Base-by-base conservation (phyloP, 2,888 invertebrate species). In the Nomada fabriciana region DNA sequence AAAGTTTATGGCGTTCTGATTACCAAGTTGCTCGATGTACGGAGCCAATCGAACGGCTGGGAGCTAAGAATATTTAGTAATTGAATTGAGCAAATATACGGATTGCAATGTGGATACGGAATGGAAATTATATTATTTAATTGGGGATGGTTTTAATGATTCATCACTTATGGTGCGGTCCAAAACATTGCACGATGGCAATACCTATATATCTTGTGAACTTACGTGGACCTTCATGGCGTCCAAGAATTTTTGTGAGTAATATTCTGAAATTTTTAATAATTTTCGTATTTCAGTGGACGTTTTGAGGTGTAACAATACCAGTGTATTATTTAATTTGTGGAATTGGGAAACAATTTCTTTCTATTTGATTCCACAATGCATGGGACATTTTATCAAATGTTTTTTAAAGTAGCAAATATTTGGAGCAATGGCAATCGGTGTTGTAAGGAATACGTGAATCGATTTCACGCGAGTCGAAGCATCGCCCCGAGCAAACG, bases 401-500 rank as follows among this genome's bases (percentile, higher is more conserved):
- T 13, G n/a, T 74, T 55, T 47, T 47, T 36, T 25, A 4, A 69
- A 29, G 25, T 53, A 72, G 20, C 23, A 59, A 77, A 73, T 64
- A 61, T 74, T 72, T 59, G 42, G 64, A 75, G 65, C 65, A 57
- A 50, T 63, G 68, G 76, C 65, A 77, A 80, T 89, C 74, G 84
- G 68, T 57, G 76, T 65, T 81, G 85, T 80, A 89, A 90, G 85
- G 86, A 89, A 89, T 88, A 89, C 83, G 79, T 82, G 88, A 86
- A 86, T 86, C 86, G 89, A 90, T 91, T 89, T 89, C 89, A 89
- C 87, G 85, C 87, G 79, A 86, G 84, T 83, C 80, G 85, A 83
- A 87, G 80, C 80, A 86, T 84, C 76, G 90, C 91, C 90, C 83
- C 80, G 81, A 89, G 91, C 89, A 84, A 88, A 86, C 84, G 86